Evolutionary conservation across 2,797 vertebrate species (phyloP).

Genomic region (Catamblyrhynchus diadema): DNA sequence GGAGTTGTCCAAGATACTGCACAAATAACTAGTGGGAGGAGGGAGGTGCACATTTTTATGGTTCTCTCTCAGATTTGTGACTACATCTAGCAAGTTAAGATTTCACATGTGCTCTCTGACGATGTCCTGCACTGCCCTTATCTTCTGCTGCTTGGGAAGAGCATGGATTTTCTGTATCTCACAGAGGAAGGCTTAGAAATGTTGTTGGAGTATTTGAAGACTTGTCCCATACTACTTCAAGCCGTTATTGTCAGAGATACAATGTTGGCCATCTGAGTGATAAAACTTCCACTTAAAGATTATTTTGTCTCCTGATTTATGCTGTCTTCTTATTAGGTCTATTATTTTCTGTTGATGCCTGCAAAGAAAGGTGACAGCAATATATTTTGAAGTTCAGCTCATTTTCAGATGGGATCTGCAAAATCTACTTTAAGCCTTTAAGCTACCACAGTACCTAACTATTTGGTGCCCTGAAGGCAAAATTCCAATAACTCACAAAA

Average conservation of each 20-base stretch:
- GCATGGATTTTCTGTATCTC: background rate
- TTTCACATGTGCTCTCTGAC: background rate
- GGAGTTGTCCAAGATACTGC: background rate
- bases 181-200: background rate
- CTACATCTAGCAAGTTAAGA: background rate
- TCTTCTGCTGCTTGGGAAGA: background rate
- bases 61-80: background rate
- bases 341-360: background rate
- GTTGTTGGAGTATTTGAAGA: background rate
- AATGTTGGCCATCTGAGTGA: background rate
- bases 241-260: background rate
- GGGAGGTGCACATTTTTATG: background rate
- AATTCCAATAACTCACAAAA: background rate
- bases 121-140: background rate
- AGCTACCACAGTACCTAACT: background rate
- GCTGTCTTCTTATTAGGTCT: background rate
- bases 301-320: background rate
- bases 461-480: background rate
- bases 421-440: background rate
- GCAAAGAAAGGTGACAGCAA: background rate
- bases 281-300: background rate
- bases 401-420: background rate
- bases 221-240: background rate
- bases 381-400: background rate
- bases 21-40: background rate